phyloP scores from a whole-genome alignment of 2,888 invertebrate species.

The Sicus ferrugineus region DNA sequence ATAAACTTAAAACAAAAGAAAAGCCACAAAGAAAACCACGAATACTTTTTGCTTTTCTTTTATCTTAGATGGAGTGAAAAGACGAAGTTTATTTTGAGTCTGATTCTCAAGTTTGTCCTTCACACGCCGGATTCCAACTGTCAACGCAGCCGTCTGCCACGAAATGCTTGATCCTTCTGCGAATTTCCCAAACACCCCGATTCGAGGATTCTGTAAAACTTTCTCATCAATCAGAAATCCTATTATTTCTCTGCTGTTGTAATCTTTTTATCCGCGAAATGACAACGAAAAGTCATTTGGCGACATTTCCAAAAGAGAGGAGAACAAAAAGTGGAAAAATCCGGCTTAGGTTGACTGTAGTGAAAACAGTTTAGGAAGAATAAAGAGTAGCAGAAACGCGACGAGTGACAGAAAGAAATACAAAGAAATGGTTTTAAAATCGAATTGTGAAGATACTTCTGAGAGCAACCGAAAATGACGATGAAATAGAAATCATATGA shows the following conservation, averaged over 20 bases:
- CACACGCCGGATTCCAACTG: background rate
- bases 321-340: conserved; percentile 40
- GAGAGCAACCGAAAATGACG: no score
- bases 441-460: no score
- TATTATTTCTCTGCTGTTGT: conserved; percentile 45
- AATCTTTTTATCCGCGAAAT: conserved; percentile 63
- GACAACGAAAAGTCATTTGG: conserved; percentile 62
- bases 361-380: background rate
- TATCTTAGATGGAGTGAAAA: background rate
- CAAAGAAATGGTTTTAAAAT: no score
- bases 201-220: background rate
- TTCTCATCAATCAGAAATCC: background rate
- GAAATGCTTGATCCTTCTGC: no score
- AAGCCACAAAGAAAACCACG: background rate
- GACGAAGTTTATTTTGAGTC: background rate
- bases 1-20: background rate
- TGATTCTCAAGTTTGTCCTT: background rate
- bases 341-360: conserved; percentile 10
- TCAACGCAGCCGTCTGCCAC: no score
- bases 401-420: background rate
- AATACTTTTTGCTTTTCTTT: background rate
- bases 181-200: no score
- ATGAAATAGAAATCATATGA: no score
- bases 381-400: background rate
- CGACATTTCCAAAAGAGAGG: conserved; percentile 37